These are phyloP conservation scores for Trogon melanurus DNA, from an alignment of 2,113 vertebrate genomes.

Conservation along the genomic window DNA sequence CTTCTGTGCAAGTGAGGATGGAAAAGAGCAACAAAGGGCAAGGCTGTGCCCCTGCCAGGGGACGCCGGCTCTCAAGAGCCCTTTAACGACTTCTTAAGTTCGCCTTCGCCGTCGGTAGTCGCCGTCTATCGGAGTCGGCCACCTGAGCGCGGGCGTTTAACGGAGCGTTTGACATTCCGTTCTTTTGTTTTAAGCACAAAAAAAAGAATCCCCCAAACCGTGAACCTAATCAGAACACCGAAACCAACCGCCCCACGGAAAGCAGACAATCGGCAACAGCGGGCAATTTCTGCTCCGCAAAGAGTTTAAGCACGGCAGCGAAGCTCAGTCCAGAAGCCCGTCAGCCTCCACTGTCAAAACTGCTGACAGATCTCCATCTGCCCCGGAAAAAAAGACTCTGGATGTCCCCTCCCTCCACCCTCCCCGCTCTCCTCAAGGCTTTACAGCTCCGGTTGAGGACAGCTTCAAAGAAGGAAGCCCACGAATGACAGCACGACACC, in stretches of 20 bases:
- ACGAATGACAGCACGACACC: neutral
- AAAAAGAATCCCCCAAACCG: neutral
- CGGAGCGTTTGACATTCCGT: rapidly evolving
- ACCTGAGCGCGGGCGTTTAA: rapidly evolving
- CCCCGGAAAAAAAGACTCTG: neutral
- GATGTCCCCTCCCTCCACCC: neutral
- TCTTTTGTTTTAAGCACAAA: neutral
- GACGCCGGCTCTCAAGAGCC: rapidly evolving
- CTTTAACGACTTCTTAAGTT: neutral
- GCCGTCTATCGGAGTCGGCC: rapidly evolving
- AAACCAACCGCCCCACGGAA: rapidly evolving
- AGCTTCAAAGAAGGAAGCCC: neutral
- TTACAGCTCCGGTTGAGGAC: neutral
- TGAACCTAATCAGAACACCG: neutral
- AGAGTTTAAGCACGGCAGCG: neutral
- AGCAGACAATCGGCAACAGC: neutral
- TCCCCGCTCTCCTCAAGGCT: neutral
- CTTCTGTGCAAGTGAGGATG: neutral
- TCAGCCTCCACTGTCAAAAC: neutral
- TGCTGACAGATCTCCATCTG: neutral
- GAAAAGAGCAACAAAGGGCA: neutral
- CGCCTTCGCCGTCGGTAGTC: rapidly evolving
- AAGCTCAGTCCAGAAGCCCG: neutral
- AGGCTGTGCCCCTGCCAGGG: neutral
- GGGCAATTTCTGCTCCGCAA: neutral